Evolutionary conservation across 64 coral and sea anemone genomes (phyloP), one percentile per base, ranked within the genome.

Genomic region (Pachyseris speciosa): DNA sequence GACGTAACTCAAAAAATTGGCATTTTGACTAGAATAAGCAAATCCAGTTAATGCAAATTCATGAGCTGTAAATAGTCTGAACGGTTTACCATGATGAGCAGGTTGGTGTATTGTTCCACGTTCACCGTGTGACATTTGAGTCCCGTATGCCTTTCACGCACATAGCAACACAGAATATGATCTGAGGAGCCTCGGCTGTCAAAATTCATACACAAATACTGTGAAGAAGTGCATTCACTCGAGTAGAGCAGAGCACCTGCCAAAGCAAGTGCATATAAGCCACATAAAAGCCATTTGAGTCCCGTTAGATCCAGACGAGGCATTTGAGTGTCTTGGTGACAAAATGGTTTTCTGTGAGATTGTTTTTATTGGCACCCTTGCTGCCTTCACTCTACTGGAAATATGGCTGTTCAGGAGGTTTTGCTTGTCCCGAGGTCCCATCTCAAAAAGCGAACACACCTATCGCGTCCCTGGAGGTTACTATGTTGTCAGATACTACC

Each of bases 311-410:
- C n/a, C n/a, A n/a, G n/a, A n/a, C n/a, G n/a, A n/a, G n/a, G n/a
- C n/a, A n/a, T n/a, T n/a, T n/a, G n/a, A n/a, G n/a, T n/a, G n/a
- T n/a, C n/a, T n/a, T n/a, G n/a, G n/a, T n/a, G n/a, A n/a, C n/a
- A 79, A 32, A 3, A 80, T 80, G 75, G 75, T 80, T 37, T 80
- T 80, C 27, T 80, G 75, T 19, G 75, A 80, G 75, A 59, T 80
- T 22, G 37, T 80, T 38, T 80, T 80, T 50, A 32, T 80, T 7
- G 75, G 75, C 36, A 80, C 75, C 26, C 32, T 80, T 3, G 75
- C 75, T 9, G 75, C 75, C 13, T 80, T 80, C 1, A 80, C 75
- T 19, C 24, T 80, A 1, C 6, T 80, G 28, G 49, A 80, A 11
- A 17, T 80, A 22, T 80, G 50, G 28, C 75, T 80, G 7, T 80